Percentiles rank a stretch among this genome's conserved stretches.
Conservation (phyloP, 1,140 invertebrate genomes). For the Zaprionus ghesquierei region DNA sequence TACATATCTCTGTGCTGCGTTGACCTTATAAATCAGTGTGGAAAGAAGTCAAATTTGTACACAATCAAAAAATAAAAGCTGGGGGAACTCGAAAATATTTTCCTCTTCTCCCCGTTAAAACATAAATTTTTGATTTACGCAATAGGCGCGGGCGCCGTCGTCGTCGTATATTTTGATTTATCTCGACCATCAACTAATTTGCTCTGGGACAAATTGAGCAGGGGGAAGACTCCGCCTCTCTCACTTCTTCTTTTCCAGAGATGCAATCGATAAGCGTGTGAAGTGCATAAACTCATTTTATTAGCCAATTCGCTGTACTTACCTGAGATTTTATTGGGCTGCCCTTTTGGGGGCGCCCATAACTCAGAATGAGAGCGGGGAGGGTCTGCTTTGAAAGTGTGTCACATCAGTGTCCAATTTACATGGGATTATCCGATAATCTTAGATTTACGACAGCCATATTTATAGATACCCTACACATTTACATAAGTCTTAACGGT, state of each 20-base stretch:
- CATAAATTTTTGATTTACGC: slow-evolving; percentile 76
- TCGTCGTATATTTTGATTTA: slow-evolving; percentile 56
- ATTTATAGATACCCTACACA: not conserved
- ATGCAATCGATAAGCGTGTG: slow-evolving; percentile 37
- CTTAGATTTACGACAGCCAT: slow-evolving; percentile 22
- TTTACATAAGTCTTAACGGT: not conserved
- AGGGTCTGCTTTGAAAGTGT: slow-evolving; percentile 2
- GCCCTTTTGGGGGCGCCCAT: not conserved
- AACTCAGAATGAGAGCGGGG: too few relatives aligned
- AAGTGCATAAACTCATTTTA: slow-evolving; percentile 47
- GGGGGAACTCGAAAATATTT: not conserved
- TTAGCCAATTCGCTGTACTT: slow-evolving; percentile 33
- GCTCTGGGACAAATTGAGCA: slow-evolving; percentile 57
- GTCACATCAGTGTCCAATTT: slow-evolving; percentile 11
- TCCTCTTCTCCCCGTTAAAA: not conserved
- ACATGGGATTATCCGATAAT: slow-evolving; percentile 27
- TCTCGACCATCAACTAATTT: slow-evolving; percentile 65
- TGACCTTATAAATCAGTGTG: slow-evolving; percentile 75
- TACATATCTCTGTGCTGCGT: slow-evolving; percentile 23
- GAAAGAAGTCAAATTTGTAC: slow-evolving; percentile 43
- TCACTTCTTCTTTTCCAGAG: too few relatives aligned
- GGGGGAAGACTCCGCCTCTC: not conserved
- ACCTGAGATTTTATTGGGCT: not conserved
- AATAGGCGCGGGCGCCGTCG: slow-evolving; percentile 29
- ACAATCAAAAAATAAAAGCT: not conserved